phyloP scores from a whole-genome alignment of 1,140 invertebrate species.

The Plutomurus gul region DNA sequence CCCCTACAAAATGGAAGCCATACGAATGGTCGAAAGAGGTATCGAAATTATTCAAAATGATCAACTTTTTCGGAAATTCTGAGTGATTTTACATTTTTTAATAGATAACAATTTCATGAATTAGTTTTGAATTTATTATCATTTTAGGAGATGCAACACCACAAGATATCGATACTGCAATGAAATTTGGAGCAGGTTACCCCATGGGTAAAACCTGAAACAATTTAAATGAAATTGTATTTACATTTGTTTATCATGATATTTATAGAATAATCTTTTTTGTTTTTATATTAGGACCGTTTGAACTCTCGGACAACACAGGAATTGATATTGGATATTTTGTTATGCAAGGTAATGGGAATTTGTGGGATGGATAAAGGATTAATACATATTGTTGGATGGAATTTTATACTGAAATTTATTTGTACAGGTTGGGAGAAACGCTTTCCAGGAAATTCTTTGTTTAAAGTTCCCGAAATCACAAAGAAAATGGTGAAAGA shows the following conservation, averaged over 20 bases:
- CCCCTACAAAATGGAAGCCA: slow-evolving; percentile 67
- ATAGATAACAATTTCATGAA: neutral
- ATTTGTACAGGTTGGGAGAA: slow-evolving; percentile 70
- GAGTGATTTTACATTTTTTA: neutral
- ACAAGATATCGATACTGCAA: slow-evolving; percentile 78
- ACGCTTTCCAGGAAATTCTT: slow-evolving; percentile 74
- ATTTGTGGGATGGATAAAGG: too few species aligned
- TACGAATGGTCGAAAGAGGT: slow-evolving; percentile 67
- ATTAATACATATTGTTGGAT: too few species aligned
- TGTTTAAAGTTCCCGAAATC: slow-evolving; percentile 70
- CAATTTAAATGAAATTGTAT: too few species aligned
- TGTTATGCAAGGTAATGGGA: slow-evolving; percentile 44
- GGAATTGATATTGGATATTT: slow-evolving; percentile 65
- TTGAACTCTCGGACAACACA: slow-evolving; percentile 79
- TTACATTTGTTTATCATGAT: too few species aligned
- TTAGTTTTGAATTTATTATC: neutral
- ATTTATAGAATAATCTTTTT: too few species aligned
- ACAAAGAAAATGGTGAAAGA: slow-evolving; percentile 75
- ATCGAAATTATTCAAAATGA: neutral
- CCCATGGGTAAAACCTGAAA: too few species aligned
- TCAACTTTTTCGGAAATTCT: neutral
- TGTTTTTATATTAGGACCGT: too few species aligned
- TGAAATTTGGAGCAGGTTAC: slow-evolving; percentile 83
- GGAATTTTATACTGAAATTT: neutral
- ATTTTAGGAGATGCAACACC: slow-evolving; percentile 68